phyloP scores from a whole-genome alignment of 2,888 invertebrate genomes.

The Dusona sp. region DNA sequence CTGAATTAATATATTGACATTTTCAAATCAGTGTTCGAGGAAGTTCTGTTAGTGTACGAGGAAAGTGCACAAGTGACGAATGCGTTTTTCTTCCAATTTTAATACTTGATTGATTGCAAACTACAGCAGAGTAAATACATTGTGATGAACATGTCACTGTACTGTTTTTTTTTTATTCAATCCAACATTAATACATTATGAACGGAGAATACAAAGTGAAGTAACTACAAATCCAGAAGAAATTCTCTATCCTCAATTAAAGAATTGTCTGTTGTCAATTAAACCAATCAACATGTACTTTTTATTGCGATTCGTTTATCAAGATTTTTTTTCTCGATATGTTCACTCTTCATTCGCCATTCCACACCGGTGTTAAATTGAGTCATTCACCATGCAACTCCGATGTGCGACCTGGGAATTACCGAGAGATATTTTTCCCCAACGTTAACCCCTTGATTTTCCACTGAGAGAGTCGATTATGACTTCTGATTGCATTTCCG shows the following conservation, averaged over 20 bases:
- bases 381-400: slow-evolving; percentile 41
- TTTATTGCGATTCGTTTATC: slow-evolving; percentile 7
- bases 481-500: slow-evolving; percentile 62
- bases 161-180: background rate
- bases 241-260: background rate
- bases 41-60: background rate
- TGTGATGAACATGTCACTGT: background rate
- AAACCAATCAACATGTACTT: slow-evolving; percentile 6
- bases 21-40: background rate
- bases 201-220: background rate
- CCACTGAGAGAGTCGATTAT: slow-evolving; percentile 50
- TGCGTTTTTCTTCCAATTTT: background rate
- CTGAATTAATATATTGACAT: background rate
- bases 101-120: background rate
- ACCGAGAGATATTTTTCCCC: slow-evolving; percentile 31
- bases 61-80: background rate
- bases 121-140: background rate
- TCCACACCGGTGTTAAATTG: slow-evolving; percentile 17
- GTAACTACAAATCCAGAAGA: background rate
- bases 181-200: background rate
- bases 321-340: slow-evolving; percentile 19
- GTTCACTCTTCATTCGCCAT: background rate
- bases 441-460: slow-evolving; percentile 19
- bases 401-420: slow-evolving; percentile 16
- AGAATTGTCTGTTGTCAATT: background rate